Conservation (phyloP, 1,140 invertebrate genomes). For the Eulimnadia texana region DNA sequence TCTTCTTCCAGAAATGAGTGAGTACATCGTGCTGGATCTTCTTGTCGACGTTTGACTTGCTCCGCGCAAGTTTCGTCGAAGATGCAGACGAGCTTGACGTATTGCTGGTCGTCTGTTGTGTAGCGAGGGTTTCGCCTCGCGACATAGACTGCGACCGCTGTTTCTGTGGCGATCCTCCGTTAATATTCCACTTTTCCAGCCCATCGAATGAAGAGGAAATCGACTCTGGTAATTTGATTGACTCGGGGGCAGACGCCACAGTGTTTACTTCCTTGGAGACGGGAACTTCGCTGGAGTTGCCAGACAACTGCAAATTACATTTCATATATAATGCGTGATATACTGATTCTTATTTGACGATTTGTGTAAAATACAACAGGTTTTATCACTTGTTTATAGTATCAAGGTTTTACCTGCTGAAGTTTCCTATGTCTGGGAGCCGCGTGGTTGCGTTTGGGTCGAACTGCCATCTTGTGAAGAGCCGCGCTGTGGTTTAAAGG, state of each 20-base stretch:
- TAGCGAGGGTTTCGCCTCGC: constrained; percentile 1
- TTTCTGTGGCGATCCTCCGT: constrained; percentile 3
- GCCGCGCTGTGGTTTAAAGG: constrained; percentile 61
- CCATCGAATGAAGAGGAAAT: too few relatives aligned
- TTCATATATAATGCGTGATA: too few relatives aligned
- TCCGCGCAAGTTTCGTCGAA: constrained; percentile 15
- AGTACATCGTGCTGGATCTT: constrained; percentile 11
- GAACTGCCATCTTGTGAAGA: constrained; percentile 56
- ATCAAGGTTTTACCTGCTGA: constrained; percentile 41
- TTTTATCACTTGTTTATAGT: too few relatives aligned
- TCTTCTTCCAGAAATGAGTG: background rate
- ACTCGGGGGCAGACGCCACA: background rate
- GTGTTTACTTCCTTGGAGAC: background rate
- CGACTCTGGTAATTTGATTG: background rate
- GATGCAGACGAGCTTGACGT: background rate
- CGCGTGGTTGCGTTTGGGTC: constrained; percentile 54
- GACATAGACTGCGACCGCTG: constrained; percentile 11
- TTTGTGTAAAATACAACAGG: too few relatives aligned
- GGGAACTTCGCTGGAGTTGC: too few relatives aligned
- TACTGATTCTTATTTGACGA: too few relatives aligned
- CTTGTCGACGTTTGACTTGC: constrained; percentile 15
- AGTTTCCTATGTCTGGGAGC: constrained; percentile 44
- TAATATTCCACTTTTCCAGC: too few relatives aligned
- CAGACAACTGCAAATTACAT: too few relatives aligned
- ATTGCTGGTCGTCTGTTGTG: background rate